Evolutionary conservation across 2,113 vertebrate genomes (phyloP).

Genomic region (Meleagris gallopavo): DNA sequence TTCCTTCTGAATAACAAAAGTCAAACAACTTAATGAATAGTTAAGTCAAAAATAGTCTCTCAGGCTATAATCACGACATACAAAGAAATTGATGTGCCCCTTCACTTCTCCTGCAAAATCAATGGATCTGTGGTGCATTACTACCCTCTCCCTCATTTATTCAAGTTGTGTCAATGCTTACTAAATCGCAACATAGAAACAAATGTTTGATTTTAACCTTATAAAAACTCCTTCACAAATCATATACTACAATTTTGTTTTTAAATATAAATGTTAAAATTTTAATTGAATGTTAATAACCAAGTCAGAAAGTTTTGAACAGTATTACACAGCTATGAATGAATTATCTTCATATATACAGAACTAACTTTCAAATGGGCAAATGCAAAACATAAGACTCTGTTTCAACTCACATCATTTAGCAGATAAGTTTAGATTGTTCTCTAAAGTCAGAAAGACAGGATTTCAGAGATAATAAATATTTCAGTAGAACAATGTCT

Average conservation of each 20-base stretch:
- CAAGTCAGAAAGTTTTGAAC: background rate
- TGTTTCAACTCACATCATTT: background rate
- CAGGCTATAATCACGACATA: background rate
- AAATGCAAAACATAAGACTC: background rate
- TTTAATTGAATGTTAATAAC: background rate
- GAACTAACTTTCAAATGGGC: background rate
- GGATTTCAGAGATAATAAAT: background rate
- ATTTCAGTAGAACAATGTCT: background rate
- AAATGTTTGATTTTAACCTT: background rate
- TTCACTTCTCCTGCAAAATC: background rate
- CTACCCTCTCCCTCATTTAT: background rate
- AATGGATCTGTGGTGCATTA: background rate
- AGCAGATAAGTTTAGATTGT: background rate
- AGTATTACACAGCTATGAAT: background rate
- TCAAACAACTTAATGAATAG: background rate
- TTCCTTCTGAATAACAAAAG: background rate
- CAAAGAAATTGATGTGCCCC: background rate
- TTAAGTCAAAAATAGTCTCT: background rate
- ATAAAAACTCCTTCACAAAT: background rate
- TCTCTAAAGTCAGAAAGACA: background rate
- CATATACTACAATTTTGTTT: background rate
- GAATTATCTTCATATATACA: background rate
- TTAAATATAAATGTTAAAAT: background rate
- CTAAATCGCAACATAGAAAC: background rate
- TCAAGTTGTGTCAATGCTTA: background rate